phyloP scores from a whole-genome alignment of 2,888 invertebrate genomes.

The Pemphredon lugubris region DNA sequence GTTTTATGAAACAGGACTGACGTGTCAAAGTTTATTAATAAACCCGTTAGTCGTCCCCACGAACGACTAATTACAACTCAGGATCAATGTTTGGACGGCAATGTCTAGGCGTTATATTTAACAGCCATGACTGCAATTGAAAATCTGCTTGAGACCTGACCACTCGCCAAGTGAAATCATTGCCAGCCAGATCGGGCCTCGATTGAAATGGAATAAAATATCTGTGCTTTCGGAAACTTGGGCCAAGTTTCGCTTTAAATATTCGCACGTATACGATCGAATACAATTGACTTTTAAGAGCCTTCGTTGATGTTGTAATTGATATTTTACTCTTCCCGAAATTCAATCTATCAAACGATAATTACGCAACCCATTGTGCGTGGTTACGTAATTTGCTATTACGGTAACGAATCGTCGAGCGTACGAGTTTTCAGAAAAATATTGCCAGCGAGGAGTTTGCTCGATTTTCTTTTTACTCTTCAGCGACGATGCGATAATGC shows the following conservation, averaged over 20 bases:
- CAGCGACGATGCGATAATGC: constrained; percentile 18
- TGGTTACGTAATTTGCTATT: too few relatives aligned
- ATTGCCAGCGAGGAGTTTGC: too few relatives aligned
- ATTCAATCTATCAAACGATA: not conserved
- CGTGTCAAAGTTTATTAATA: not conserved
- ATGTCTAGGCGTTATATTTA: not conserved
- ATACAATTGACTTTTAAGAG: too few relatives aligned
- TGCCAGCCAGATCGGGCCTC: constrained; percentile 40
- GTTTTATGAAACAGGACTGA: too few relatives aligned
- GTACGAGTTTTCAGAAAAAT: too few relatives aligned
- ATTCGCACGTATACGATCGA: too few relatives aligned
- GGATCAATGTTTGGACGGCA: not conserved
- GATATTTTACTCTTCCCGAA: too few relatives aligned
- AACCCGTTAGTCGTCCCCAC: not conserved
- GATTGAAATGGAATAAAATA: constrained; percentile 35
- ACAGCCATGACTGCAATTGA: not conserved
- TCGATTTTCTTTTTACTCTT: too few relatives aligned
- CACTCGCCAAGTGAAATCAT: constrained; percentile 25
- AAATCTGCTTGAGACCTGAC: constrained; percentile 13
- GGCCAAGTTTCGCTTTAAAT: constrained; percentile 37
- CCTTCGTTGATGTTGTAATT: too few relatives aligned
- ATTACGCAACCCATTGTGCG: too few relatives aligned
- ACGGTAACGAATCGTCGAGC: too few relatives aligned
- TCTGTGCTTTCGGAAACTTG: constrained; percentile 20
- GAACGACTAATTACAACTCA: not conserved